A percentile compares a stretch with the other conserved stretches of the same genome.
Evolutionary conservation across 2,888 invertebrate genomes (phyloP).

Genomic region (Tortricodes alternella): DNA sequence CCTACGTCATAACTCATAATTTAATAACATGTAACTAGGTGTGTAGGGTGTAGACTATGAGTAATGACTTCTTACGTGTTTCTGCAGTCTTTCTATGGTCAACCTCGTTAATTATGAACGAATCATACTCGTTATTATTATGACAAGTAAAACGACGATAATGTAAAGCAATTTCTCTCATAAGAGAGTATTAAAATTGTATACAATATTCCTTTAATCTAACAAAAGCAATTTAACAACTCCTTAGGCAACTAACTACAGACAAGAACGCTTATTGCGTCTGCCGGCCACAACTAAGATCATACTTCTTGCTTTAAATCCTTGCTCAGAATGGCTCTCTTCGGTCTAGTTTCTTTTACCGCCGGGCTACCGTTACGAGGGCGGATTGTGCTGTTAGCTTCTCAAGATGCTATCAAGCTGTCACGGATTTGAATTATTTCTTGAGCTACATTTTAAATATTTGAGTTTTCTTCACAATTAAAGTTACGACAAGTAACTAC

Average conservation of each 20-base stretch:
- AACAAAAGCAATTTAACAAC: conserved; percentile 28
- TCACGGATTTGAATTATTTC: conserved; percentile 10
- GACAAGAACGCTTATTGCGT: conserved; percentile 25
- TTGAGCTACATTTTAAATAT: conserved; percentile 9
- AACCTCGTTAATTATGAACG: background rate
- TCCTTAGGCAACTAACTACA: conserved; percentile 24
- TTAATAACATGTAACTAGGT: too few relatives aligned
- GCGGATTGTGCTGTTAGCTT: conserved; percentile 19
- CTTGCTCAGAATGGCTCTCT: conserved; percentile 11
- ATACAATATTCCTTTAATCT: conserved; percentile 25
- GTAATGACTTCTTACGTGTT: too few relatives aligned
- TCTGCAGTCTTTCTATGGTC: too few relatives aligned
- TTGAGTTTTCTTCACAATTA: background rate
- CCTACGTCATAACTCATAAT: too few relatives aligned
- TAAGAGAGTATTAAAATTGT: conserved; percentile 14
- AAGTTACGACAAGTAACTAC: too few relatives aligned
- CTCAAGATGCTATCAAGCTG: conserved; percentile 24
- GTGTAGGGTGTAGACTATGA: too few relatives aligned
- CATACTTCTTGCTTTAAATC: conserved; percentile 27
- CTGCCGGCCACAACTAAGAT: conserved; percentile 8
- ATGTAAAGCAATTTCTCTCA: conserved; percentile 5
- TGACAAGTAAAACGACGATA: conserved; percentile 19
- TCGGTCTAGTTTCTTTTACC: conserved; percentile 27
- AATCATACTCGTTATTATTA: conserved; percentile 1
- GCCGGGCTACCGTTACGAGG: conserved; percentile 23